These are phyloP conservation scores for Drosophila ezoana DNA, from an alignment of 2,888 invertebrate genomes.

Conservation along the genomic window DNA sequence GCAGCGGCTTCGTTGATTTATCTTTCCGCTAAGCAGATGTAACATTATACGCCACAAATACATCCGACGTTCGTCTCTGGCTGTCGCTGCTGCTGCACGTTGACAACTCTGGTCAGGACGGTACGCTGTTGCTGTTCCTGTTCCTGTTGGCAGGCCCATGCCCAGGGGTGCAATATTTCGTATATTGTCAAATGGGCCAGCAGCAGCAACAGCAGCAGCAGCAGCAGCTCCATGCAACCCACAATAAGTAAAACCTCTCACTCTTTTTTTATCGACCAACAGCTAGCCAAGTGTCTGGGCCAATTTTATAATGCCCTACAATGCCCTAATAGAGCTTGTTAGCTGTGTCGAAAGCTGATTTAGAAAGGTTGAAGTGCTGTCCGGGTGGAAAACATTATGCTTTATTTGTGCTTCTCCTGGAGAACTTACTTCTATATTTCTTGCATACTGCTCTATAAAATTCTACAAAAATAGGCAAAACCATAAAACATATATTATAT, in stretches of 20 bases:
- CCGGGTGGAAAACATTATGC: neutral
- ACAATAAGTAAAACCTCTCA: conserved; percentile 55
- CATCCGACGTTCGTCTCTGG: conserved; percentile 72
- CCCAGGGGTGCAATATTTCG: conserved; percentile 80
- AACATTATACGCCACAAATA: conserved; percentile 81
- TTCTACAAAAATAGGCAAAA: too few species aligned
- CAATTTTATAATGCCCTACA: conserved; percentile 40
- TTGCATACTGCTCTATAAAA: too few species aligned
- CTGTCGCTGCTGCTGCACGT: conserved; percentile 52
- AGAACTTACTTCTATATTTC: neutral
- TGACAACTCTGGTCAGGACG: conserved; percentile 68
- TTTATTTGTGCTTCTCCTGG: neutral
- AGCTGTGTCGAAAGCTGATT: neutral
- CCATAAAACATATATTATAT: too few species aligned
- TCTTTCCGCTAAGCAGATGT: conserved; percentile 80
- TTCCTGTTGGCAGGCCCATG: conserved; percentile 38
- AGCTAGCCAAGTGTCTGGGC: conserved; percentile 50
- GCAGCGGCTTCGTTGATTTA: conserved; percentile 71
- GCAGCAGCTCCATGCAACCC: conserved; percentile 36
- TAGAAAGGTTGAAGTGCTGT: neutral
- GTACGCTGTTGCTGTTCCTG: conserved; percentile 19
- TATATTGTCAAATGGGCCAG: conserved; percentile 76
- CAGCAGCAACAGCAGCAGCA: conserved; percentile 17
- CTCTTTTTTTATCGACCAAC: conserved; percentile 26
- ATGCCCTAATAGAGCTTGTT: conserved; percentile 13